These are phyloP conservation scores for Gopherus flavomarginatus DNA, from an alignment of 2,113 vertebrate genomes.

Conservation along the genomic window DNA sequence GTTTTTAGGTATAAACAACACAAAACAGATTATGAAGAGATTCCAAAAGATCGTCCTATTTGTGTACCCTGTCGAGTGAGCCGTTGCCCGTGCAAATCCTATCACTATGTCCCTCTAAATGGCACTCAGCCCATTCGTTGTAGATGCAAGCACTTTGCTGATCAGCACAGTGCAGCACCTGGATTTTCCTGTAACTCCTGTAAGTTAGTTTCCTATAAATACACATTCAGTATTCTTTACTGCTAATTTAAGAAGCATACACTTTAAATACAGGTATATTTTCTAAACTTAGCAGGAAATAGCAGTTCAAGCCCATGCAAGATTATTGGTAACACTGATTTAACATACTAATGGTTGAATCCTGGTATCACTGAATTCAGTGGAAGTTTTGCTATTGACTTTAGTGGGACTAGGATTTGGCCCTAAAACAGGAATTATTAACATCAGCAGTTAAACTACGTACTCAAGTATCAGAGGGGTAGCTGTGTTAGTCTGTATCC, in stretches of 20 bases:
- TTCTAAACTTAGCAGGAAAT: neutral
- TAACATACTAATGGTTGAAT: neutral
- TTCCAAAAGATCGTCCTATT: conserved; percentile 84
- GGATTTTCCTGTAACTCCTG: conserved; percentile 84
- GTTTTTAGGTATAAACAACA: conserved; percentile 91
- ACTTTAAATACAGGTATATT: accelerated
- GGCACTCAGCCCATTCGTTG: conserved; percentile 86
- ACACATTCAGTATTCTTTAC: accelerated
- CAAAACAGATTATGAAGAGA: conserved; percentile 86
- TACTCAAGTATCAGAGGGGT: neutral
- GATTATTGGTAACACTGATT: neutral
- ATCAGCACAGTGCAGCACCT: conserved; percentile 82
- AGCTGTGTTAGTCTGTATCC: too few species aligned
- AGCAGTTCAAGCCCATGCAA: neutral
- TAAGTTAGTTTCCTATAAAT: conserved; percentile 72
- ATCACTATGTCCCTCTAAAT: conserved; percentile 80
- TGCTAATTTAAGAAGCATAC: accelerated
- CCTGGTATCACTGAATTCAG: neutral
- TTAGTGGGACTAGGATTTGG: neutral
- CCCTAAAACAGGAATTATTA: conserved; percentile 6
- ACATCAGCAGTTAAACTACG: conserved; percentile 17
- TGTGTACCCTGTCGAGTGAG: conserved; percentile 82
- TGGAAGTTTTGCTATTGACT: neutral
- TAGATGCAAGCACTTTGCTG: conserved; percentile 87
- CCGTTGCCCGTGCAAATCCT: conserved; percentile 83